These are phyloP conservation scores for Pseudomugil tenellus DNA, from an alignment of 2,797 vertebrate genomes.

Conservation along the genomic window DNA sequence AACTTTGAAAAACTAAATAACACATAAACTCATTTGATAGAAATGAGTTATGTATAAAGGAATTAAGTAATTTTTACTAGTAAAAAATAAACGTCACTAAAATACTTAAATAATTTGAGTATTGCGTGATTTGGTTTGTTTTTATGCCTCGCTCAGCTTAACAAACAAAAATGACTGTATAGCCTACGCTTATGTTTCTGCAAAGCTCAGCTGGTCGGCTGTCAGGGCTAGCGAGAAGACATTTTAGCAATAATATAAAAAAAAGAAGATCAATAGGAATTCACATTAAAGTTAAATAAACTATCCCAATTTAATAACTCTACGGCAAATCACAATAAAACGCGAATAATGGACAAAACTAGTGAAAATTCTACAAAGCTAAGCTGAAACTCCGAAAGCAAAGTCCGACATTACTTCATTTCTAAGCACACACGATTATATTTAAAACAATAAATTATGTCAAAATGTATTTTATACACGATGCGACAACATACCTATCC, in stretches of 20 bases:
- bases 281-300: background rate
- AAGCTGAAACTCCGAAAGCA: slow-evolving; percentile 2
- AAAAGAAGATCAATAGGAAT: background rate
- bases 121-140: no score
- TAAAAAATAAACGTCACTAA: no score
- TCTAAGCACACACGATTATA: background rate
- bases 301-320: background rate
- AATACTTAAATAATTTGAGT: no score
- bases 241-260: background rate
- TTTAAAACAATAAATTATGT: rapidly evolving
- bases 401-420: background rate
- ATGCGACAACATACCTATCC: slow-evolving; percentile 35
- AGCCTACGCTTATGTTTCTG: background rate
- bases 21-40: no score
- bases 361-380: background rate
- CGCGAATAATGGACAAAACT: background rate
- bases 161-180: no score
- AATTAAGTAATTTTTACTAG: no score
- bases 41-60: no score
- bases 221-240: background rate
- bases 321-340: background rate
- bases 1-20: no score
- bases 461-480: rapidly evolving
- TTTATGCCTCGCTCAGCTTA: background rate
- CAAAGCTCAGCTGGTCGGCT: slow-evolving; percentile 5